Conservation (phyloP, 2,888 invertebrate genomes). For the Heteromurus nitidus region DNA sequence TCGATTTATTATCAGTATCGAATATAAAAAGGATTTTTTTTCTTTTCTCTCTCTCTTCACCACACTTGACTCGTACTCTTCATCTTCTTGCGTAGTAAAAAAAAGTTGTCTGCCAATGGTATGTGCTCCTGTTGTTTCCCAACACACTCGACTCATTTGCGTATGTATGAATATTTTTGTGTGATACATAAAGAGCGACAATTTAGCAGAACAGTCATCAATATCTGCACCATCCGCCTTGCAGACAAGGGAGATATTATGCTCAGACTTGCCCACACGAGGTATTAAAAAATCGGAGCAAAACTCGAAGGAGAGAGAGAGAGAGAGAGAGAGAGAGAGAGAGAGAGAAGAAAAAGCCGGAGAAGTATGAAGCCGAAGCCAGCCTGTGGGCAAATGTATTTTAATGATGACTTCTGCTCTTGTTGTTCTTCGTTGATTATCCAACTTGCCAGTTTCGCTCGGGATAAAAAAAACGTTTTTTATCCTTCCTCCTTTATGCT, state of each 20-base stretch:
- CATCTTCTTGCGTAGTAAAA: too few relatives aligned
- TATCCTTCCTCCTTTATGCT: neutral
- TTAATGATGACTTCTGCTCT: conserved; percentile 65
- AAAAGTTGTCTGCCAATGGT: conserved; percentile 37
- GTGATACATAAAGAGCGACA: conserved; percentile 58
- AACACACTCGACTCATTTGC: conserved; percentile 16
- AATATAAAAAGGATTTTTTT: conserved; percentile 25
- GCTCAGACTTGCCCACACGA: too few relatives aligned
- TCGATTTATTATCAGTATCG: conserved; percentile 56
- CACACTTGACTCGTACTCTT: too few relatives aligned
- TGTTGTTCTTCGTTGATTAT: conserved; percentile 58
- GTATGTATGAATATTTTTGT: too few relatives aligned
- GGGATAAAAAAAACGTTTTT: neutral
- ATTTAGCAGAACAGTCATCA: conserved; percentile 36
- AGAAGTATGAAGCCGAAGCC: neutral
- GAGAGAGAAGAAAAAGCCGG: neutral
- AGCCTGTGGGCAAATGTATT: conserved; percentile 46
- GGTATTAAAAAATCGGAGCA: too few relatives aligned
- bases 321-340: neutral
- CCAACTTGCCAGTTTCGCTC: conserved; percentile 3
- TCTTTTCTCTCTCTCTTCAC: neutral
- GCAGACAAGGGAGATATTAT: too few relatives aligned
- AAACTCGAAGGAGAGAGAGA: neutral
- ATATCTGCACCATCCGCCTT: too few relatives aligned
- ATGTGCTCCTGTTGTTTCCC: conserved; percentile 45